Base-by-base conservation (phyloP, 2,113 vertebrate genomes). In the Emydocephalus ijimae region DNA sequence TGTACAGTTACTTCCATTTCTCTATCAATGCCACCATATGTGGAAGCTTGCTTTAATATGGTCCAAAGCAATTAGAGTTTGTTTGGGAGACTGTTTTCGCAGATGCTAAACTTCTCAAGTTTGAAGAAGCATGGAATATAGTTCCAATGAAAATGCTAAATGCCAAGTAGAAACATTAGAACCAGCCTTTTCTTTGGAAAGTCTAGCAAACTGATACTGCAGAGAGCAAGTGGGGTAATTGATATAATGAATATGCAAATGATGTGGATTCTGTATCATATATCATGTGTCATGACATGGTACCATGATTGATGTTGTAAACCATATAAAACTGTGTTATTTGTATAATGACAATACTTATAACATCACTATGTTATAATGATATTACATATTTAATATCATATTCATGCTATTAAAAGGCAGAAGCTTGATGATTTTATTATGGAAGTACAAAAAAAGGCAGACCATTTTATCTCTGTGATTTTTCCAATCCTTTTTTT, bases 401-500 rank as follows among this genome's bases (percentile, higher is more conserved):
- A 54, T n/a, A 86, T 88, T 48, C 0, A 89, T 93, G 52, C 69
- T 57, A 24, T 92, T 94, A 93, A 92, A 94, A 34, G n/a, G 23
- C 39, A 48, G 61, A 89, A 93, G 61, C 14, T 48, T 90, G 56
- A 61, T 85, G 55, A 92, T 92, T 95, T 94, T 93, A 92, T 92
- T 89, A 69, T 45, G 87, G 94, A 93, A 48, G 34, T 45, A 48
- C n/a, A 93, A 93, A 92, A 95, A 95, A 93, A 90, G 39, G 15
- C n/a, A 74, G 48, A 61, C 26, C 59, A 85, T 90, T 88, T 9
- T 93, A 91, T 45, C 59, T 1, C 24, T 93, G 26, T 94, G 92
- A 92, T 21, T 90, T 43, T 89, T 59, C 39, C 4, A 23, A 15
- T 56, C 50, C 24, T 57, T 56, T 39, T 91, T 45, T 93, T 55